phyloP scores from a whole-genome alignment of 2,113 vertebrate species.

The Myrmophylax atrothorax region DNA sequence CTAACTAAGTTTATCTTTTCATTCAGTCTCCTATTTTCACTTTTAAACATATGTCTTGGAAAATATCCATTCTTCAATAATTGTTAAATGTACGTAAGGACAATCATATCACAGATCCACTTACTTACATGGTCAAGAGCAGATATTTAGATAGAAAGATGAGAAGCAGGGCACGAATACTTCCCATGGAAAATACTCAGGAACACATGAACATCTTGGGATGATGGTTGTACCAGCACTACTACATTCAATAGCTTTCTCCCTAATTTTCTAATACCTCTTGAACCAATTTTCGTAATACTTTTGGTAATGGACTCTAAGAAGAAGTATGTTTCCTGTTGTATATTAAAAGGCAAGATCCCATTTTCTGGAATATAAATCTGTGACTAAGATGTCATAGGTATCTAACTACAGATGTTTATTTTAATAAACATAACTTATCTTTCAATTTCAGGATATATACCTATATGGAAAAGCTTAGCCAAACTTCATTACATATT shows the following conservation, averaged over 20 bases:
- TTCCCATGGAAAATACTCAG: background rate
- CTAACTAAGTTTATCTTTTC: background rate
- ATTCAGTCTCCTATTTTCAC: background rate
- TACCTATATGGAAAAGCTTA: background rate
- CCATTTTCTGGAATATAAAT: conserved; percentile 14
- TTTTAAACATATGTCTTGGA: background rate
- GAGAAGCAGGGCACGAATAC: background rate
- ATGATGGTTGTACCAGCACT: background rate
- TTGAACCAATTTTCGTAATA: background rate
- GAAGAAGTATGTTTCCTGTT: background rate
- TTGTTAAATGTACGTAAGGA: background rate
- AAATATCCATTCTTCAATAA: background rate
- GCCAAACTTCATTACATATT: background rate
- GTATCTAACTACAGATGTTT: conserved; percentile 3
- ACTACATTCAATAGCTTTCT: background rate
- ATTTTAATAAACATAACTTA: background rate
- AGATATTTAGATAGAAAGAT: background rate
- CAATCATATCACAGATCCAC: background rate
- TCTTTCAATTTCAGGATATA: background rate
- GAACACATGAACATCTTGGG: background rate
- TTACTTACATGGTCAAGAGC: background rate
- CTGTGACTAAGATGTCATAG: background rate
- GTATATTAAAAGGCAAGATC: background rate
- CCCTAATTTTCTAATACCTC: background rate
- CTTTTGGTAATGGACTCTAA: background rate